phyloP scores from a whole-genome alignment of 2,113 vertebrate genomes.

The Poicephalus meyeri region DNA sequence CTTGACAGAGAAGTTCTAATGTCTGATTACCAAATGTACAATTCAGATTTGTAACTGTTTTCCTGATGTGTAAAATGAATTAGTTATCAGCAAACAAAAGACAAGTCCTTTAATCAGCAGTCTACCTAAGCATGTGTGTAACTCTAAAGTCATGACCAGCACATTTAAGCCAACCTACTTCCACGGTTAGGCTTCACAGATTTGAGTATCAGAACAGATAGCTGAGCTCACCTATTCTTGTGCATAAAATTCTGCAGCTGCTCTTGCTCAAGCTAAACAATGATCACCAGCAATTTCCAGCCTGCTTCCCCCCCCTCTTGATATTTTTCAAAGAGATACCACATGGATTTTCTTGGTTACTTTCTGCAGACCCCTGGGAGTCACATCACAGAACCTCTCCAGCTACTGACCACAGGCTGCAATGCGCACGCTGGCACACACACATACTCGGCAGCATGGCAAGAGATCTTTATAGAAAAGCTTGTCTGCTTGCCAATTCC shows the following conservation, averaged over 20 bases:
- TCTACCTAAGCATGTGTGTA: neutral
- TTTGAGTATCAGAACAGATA: neutral
- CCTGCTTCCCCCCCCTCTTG: rapidly evolving
- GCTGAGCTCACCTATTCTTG: neutral
- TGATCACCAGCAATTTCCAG: neutral
- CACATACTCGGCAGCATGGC: rapidly evolving
- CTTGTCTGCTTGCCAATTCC: neutral
- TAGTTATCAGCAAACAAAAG: neutral
- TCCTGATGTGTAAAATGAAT: neutral
- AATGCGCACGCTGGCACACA: rapidly evolving
- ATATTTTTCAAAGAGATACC: neutral
- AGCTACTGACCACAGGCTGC: neutral
- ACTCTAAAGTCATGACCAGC: neutral
- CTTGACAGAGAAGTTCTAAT: neutral
- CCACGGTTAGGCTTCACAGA: neutral
- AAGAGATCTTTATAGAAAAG: neutral
- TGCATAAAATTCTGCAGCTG: neutral
- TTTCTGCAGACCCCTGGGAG: neutral
- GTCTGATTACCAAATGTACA: neutral
- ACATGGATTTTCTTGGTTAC: neutral
- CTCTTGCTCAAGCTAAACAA: neutral
- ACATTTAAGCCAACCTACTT: neutral
- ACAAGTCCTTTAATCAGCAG: neutral
- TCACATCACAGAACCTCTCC: neutral
- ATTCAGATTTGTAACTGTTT: neutral